These are phyloP conservation scores for Trididemnum miniatum DNA, from an alignment of 23 tunicate species.

Conservation along the genomic window DNA sequence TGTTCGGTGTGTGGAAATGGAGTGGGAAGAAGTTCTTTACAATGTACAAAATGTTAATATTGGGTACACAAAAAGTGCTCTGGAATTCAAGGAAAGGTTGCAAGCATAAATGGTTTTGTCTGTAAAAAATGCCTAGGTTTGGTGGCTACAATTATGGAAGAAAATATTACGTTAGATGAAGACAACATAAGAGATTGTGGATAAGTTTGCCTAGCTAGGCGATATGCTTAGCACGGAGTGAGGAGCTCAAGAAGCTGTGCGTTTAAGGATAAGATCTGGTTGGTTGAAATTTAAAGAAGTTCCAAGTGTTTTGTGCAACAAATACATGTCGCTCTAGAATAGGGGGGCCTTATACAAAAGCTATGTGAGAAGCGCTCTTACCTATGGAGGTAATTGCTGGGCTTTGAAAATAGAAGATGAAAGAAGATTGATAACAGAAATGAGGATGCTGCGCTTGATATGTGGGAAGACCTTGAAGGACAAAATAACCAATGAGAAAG, in stretches of 20 bases:
- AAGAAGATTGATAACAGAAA: too few species aligned
- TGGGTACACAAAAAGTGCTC: constrained; percentile 7
- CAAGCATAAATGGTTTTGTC: neutral
- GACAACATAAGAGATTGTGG: neutral
- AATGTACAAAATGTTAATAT: neutral
- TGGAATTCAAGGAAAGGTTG: neutral
- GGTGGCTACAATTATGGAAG: neutral
- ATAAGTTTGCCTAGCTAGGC: neutral
- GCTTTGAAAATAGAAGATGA: too few species aligned
- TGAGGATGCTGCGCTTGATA: too few species aligned
- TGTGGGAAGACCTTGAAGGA: too few species aligned
- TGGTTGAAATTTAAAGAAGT: neutral
- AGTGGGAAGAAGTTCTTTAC: too few species aligned
- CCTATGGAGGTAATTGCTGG: too few species aligned
- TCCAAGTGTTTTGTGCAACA: too few species aligned
- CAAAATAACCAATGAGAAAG: too few species aligned
- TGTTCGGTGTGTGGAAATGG: too few species aligned
- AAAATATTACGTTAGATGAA: neutral
- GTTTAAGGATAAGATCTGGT: constrained; percentile 5
- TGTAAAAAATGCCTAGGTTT: neutral
- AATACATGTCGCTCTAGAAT: too few species aligned
- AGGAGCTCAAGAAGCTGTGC: neutral
- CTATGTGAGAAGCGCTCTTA: too few species aligned
- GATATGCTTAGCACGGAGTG: neutral
- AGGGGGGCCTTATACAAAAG: too few species aligned